These are phyloP conservation scores for Dicycla oo DNA, from an alignment of 2,888 invertebrate genomes.

Conservation along the genomic window DNA sequence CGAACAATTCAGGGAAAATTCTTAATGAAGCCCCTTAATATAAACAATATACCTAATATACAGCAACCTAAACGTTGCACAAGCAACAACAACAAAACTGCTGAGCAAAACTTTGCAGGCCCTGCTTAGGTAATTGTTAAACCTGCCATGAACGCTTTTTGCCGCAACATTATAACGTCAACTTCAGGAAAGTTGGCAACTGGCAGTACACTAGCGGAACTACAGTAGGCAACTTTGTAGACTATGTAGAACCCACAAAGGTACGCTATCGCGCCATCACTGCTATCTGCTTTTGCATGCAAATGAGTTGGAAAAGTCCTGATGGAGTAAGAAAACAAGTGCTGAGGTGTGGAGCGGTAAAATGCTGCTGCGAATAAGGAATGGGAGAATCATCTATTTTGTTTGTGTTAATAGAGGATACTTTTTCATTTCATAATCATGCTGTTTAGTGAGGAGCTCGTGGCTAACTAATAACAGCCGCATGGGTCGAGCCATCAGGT, in stretches of 20 bases:
- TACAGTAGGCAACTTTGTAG: slow-evolving; percentile 82
- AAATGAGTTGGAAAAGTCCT: slow-evolving; percentile 90
- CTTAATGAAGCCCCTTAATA: slow-evolving; percentile 31
- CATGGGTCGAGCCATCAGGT: too few relatives aligned
- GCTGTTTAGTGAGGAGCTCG: background rate
- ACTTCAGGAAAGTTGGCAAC: slow-evolving; percentile 86
- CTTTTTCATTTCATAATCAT: background rate
- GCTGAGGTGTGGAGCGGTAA: slow-evolving; percentile 67
- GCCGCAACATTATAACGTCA: slow-evolving; percentile 88
- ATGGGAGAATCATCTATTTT: background rate
- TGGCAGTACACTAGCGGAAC: slow-evolving; percentile 78
- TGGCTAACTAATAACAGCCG: too few relatives aligned
- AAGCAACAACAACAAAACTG: slow-evolving; percentile 78
- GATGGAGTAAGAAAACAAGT: slow-evolving; percentile 86
- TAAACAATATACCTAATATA: slow-evolving; percentile 41
- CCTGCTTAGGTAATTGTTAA: slow-evolving; percentile 90
- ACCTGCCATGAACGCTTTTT: slow-evolving; percentile 89
- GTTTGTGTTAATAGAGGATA: background rate
- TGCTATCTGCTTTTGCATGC: slow-evolving; percentile 90
- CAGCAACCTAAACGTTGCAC: slow-evolving; percentile 64
- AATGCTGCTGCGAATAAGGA: slow-evolving; percentile 68
- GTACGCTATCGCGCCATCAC: slow-evolving; percentile 87
- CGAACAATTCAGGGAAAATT: slow-evolving; percentile 13
- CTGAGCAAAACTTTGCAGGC: slow-evolving; percentile 75
- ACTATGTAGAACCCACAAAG: slow-evolving; percentile 88